Percentiles rank a stretch among this genome's conserved stretches.
These are phyloP conservation scores for Cygnus atratus DNA, from an alignment of 2,113 vertebrate species.

Conservation along the genomic window DNA sequence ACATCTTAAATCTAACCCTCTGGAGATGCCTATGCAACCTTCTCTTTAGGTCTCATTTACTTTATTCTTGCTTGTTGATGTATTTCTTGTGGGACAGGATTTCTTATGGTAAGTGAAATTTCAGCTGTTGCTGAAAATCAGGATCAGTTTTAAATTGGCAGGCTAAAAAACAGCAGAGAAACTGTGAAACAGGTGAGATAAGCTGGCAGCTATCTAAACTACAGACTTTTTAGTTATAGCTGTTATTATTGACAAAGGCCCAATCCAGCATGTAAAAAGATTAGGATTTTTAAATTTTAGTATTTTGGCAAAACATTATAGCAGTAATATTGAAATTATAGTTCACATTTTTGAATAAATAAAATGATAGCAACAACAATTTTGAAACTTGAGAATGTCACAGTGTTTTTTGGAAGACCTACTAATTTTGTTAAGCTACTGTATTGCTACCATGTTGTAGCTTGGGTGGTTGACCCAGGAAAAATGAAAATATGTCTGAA, in stretches of 20 bases:
- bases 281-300: not conserved
- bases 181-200: not conserved
- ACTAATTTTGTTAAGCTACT: not conserved
- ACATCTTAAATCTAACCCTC: not conserved
- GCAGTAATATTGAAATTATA: not conserved
- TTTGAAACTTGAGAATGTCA: not conserved
- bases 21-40: not conserved
- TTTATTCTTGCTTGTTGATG: accelerated
- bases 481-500: not conserved
- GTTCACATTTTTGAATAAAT: not conserved
- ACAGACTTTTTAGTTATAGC: not conserved
- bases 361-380: not conserved
- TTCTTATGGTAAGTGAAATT: not conserved
- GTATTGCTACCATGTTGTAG: accelerated
- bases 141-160: accelerated
- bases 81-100: not conserved
- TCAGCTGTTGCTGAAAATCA: not conserved
- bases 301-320: not conserved
- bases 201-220: not conserved
- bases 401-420: not conserved
- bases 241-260: not conserved
- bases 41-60: not conserved
- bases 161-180: not conserved
- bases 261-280: not conserved
- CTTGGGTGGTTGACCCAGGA: not conserved